Conservation (phyloP, 2,797 vertebrate genomes). For the Fistularia tabacaria region DNA sequence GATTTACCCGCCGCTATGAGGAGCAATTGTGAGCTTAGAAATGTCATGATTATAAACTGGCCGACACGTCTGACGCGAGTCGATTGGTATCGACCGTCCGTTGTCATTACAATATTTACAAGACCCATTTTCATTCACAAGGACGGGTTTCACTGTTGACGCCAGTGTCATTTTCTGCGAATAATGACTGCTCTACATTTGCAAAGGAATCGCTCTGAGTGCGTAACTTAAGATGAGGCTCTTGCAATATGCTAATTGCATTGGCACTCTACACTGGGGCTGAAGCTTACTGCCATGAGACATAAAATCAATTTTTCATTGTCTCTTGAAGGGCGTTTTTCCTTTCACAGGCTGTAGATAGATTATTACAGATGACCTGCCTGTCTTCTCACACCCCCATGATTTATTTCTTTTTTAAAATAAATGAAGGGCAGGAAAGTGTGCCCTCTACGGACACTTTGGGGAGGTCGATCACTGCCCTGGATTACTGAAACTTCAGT, state of each 20-base stretch:
- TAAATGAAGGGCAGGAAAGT: constrained; percentile 40
- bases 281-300: constrained; percentile 12
- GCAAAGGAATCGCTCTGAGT: neutral
- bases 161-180: too few species aligned
- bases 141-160: too few species aligned
- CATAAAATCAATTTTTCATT: constrained; percentile 40
- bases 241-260: neutral
- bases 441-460: constrained; percentile 26
- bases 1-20: too few species aligned
- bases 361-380: constrained; percentile 52
- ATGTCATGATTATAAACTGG: too few species aligned
- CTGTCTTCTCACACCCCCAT: constrained; percentile 49
- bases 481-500: neutral
- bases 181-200: too few species aligned
- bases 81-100: too few species aligned
- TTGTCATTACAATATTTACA: too few species aligned
- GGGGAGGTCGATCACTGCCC: constrained; percentile 26
- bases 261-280: constrained; percentile 3
- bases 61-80: too few species aligned
- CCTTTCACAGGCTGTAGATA: constrained; percentile 20
- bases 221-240: too few species aligned
- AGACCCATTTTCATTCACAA: too few species aligned
- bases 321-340: constrained; percentile 47
- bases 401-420: constrained; percentile 50
- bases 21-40: too few species aligned